Evolutionary conservation across 2,113 vertebrate genomes (phyloP), one percentile per base, ranked within the genome.

Genomic region (Leptobrachium ailaonicum): DNA sequence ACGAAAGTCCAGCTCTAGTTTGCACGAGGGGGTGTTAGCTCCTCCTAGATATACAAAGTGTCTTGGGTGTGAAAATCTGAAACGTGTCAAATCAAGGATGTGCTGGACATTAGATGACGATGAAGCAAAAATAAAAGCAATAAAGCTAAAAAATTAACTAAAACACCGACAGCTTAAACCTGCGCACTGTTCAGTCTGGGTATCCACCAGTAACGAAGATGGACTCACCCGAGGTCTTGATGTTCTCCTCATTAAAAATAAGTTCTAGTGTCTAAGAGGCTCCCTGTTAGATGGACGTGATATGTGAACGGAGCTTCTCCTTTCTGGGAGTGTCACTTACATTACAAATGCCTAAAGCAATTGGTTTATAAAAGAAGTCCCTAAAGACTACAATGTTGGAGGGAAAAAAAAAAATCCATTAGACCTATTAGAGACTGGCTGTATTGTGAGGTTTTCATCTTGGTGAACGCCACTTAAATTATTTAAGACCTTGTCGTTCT

Each of bases 401-500:
- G 72, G 20, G n/a, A n/a, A 32, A 32, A 88, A 82, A 88, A 77
- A 86, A 90, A 90, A 94, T 95, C 96, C 95, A 97, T 96, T 97
- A 96, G 94, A 88, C 86, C 93, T 92, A 63, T 71, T 79, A 73
- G 20, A 60, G 56, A 80, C 47, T 47, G 41, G 56, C 45, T 47
- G 64, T 62, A 94, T 95, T 92, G 95, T 90, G 90, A 85, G 85
- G 78, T 88, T 84, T 87, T 88, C 91, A 87, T 90, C 91, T 92
- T 90, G 77, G 90, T 73, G 75, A 89, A 89, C 85, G 89, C 90
- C 90, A 93, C 91, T 86, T 99, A 94, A 98, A 99, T 99, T 95
- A 99, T 99, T 98, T 93, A 98, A 87, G 87, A 91, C 83, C 10
- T 71, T 89, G 86, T 90, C 92, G 87, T 84, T 86, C 77, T 56